phyloP scores from a whole-genome alignment of 1,140 invertebrate genomes.

The Sminthurides bifidus region DNA sequence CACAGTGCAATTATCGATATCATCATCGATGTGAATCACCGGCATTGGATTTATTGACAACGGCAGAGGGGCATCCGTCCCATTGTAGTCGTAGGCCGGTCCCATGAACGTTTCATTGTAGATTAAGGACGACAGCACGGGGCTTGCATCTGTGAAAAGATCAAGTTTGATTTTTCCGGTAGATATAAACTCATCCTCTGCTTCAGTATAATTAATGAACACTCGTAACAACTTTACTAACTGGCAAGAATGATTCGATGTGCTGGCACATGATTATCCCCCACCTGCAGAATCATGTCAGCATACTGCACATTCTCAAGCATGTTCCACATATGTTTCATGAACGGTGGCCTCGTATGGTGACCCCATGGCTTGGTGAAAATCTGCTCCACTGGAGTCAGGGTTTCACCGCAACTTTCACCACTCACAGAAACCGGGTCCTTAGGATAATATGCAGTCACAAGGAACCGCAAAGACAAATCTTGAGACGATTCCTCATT shows the following conservation, averaged over 20 bases:
- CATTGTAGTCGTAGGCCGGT: neutral
- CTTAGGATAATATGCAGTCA: constrained; percentile 17
- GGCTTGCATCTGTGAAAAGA: constrained; percentile 14
- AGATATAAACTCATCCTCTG: too few species aligned
- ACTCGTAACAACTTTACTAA: too few species aligned
- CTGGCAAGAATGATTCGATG: constrained; percentile 22
- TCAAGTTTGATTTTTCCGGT: too few species aligned
- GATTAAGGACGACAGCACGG: constrained; percentile 18
- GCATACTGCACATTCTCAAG: constrained; percentile 15
- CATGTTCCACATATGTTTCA: constrained; percentile 19
- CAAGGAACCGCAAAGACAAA: constrained; percentile 11
- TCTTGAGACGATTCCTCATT: constrained; percentile 1
- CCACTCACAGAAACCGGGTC: constrained; percentile 8
- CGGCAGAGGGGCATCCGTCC: neutral
- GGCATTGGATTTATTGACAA: neutral
- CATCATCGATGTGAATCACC: constrained; percentile 4
- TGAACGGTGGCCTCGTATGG: constrained; percentile 11
- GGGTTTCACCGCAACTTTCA: neutral
- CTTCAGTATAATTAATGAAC: too few species aligned
- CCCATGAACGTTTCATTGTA: constrained; percentile 6
- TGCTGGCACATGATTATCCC: constrained; percentile 5
- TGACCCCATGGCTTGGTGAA: neutral
- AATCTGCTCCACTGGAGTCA: neutral
- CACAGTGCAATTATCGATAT: neutral
- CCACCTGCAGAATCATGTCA: constrained; percentile 13